Evolutionary conservation across 2,797 vertebrate species (phyloP).

Genomic region (Trematomus bernacchii): DNA sequence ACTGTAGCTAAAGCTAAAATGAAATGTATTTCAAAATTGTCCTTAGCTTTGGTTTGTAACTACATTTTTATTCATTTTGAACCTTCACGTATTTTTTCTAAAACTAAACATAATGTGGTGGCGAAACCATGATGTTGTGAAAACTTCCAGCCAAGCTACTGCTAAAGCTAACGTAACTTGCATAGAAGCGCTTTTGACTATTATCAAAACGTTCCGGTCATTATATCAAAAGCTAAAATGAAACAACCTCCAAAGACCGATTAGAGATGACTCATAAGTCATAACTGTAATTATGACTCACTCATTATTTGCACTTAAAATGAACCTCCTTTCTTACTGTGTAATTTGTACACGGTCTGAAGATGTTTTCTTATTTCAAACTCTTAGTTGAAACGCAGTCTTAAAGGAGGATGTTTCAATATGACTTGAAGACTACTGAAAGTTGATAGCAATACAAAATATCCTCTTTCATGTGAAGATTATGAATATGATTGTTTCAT

Average conservation of each 20-base stretch:
- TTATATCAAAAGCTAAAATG: conserved; percentile 15
- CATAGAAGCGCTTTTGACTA: neutral
- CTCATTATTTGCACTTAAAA: no score
- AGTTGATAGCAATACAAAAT: neutral
- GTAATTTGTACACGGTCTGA: conserved; percentile 4
- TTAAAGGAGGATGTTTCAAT: neutral
- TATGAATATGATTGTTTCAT: neutral
- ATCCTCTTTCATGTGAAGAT: neutral
- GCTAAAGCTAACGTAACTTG: no score
- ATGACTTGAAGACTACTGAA: neutral
- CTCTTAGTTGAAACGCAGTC: neutral
- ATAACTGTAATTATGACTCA: neutral
- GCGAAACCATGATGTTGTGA: no score
- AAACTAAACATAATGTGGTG: no score
- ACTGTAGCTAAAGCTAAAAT: no score
- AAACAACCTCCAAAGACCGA: neutral
- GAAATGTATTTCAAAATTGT: no score
- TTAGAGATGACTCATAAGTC: conserved; percentile 24
- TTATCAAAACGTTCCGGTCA: neutral
- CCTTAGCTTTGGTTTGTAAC: no score
- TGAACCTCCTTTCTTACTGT: neutral
- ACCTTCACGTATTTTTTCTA: no score
- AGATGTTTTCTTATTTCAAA: neutral
- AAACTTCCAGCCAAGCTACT: no score
- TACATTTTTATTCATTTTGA: no score